Conservation (phyloP, 2,888 invertebrate species). For the Stenurella melanura region DNA sequence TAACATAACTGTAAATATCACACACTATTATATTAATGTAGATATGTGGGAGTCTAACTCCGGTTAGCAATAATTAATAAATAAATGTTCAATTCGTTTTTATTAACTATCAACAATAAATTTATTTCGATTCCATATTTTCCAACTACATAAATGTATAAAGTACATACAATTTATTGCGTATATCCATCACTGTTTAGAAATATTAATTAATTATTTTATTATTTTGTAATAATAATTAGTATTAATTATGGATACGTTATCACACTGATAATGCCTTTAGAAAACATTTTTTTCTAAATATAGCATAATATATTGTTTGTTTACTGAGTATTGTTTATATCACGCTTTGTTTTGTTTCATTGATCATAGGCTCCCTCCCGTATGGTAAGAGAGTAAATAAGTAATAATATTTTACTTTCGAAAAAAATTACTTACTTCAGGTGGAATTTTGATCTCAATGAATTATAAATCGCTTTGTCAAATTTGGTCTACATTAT, state of each 20-base stretch:
- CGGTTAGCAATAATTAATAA: conserved; percentile 12
- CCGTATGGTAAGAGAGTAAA: background rate
- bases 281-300: conserved; percentile 25
- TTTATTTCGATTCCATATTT: background rate
- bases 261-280: conserved; percentile 22
- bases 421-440: too few species aligned
- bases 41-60: conserved; percentile 15
- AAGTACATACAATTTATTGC: conserved; percentile 19
- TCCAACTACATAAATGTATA: background rate
- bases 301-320: conserved; percentile 24
- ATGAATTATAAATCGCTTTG: too few species aligned
- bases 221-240: conserved; percentile 35
- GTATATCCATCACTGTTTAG: conserved; percentile 8
- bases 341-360: conserved; percentile 15
- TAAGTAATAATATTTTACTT: background rate
- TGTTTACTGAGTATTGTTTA: conserved; percentile 14
- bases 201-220: conserved; percentile 30
- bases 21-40: conserved; percentile 11
- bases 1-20: conserved; percentile 25
- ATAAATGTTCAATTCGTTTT: conserved; percentile 11
- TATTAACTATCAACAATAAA: conserved; percentile 5
- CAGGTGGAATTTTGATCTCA: too few species aligned
- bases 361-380: background rate
- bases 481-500: too few species aligned
- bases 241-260: conserved; percentile 32